These are phyloP conservation scores for Drosophila phalerata DNA, from an alignment of 2,888 invertebrate species.

Conservation along the genomic window DNA sequence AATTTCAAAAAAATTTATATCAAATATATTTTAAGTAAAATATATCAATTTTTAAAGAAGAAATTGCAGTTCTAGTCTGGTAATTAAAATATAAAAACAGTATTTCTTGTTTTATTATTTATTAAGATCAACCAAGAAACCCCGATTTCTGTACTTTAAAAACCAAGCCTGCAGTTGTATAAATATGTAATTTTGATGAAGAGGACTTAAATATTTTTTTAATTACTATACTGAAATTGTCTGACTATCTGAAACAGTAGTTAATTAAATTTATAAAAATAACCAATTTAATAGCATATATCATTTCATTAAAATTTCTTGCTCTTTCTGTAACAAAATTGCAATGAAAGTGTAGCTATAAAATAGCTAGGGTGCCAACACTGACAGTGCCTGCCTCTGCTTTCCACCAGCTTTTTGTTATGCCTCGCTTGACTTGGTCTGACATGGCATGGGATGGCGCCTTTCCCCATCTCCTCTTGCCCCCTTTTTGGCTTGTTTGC, in stretches of 20 bases:
- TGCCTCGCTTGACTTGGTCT: conserved; percentile 34
- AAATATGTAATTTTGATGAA: background rate
- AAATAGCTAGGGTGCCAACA: background rate
- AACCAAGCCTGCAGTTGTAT: too few species aligned
- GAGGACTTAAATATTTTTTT: background rate
- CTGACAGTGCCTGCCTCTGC: background rate
- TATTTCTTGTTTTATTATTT: too few species aligned
- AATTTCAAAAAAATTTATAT: too few species aligned
- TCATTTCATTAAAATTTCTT: background rate
- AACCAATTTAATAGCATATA: background rate
- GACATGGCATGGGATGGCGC: conserved; percentile 10
- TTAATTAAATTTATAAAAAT: background rate
- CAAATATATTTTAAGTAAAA: too few species aligned
- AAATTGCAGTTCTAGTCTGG: too few species aligned
- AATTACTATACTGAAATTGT: background rate
- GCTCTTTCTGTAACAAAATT: background rate
- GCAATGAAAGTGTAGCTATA: background rate
- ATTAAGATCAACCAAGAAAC: too few species aligned
- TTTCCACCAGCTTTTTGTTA: conserved; percentile 28
- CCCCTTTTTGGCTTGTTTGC: conserved; percentile 39
- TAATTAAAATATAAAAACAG: too few species aligned
- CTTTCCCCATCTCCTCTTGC: background rate
- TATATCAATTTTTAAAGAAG: too few species aligned
- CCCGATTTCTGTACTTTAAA: too few species aligned
- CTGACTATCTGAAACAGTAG: background rate